phyloP scores from a whole-genome alignment of 2,113 vertebrate genomes.

The Lipophrys pholis region DNA sequence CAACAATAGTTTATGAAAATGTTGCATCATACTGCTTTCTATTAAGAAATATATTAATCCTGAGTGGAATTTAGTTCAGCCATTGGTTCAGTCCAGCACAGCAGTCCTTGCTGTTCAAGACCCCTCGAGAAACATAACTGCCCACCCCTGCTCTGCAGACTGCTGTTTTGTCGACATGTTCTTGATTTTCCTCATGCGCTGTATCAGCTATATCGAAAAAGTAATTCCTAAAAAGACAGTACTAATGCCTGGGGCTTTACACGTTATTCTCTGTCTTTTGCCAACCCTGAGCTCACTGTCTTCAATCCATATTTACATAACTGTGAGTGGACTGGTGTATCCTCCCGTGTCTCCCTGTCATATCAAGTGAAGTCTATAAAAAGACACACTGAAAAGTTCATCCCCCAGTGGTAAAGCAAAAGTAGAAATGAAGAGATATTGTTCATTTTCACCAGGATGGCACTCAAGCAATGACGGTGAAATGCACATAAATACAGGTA shows the following conservation, averaged over 20 bases:
- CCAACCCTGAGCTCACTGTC: constrained; percentile 21
- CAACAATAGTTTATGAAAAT: too few species aligned
- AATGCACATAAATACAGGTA: constrained; percentile 66
- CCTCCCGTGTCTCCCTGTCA: constrained; percentile 54
- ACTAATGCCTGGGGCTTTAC: constrained; percentile 15
- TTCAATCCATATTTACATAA: constrained; percentile 66
- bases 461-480: constrained; percentile 58
- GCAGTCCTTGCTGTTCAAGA: too few species aligned
- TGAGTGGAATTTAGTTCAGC: too few species aligned
- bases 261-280: constrained; percentile 3
- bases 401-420: constrained; percentile 63
- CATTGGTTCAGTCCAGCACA: too few species aligned
- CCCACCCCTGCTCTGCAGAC: constrained; percentile 14
- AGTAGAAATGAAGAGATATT: constrained; percentile 66
- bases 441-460: constrained; percentile 63
- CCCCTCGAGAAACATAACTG: too few species aligned
- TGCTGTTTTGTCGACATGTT: constrained; percentile 15
- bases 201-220: constrained; percentile 21
- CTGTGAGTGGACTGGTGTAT: constrained; percentile 50
- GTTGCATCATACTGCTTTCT: too few species aligned
- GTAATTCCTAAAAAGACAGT: constrained; percentile 29
- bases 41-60: too few species aligned
- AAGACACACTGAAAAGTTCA: constrained; percentile 54
- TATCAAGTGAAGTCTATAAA: constrained; percentile 70
- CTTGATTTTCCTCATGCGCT: constrained; percentile 2